Evolutionary conservation across 1,140 invertebrate genomes (phyloP).

Genomic region (Reticulitermes speratus): DNA sequence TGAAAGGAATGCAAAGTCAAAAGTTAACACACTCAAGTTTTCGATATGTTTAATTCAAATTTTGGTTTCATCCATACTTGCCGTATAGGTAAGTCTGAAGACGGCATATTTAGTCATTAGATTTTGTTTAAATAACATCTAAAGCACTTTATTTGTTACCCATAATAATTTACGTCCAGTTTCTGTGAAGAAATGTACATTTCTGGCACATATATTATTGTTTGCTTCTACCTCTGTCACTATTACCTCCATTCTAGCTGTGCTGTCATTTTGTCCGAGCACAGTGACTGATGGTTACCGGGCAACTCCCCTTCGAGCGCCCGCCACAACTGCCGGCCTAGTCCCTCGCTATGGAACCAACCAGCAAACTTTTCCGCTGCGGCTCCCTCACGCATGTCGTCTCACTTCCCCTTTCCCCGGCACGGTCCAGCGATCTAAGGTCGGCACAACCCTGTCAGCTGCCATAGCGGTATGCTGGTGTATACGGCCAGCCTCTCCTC

Average conservation of each 20-base stretch:
- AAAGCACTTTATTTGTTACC: no score
- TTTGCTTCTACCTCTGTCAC: not conserved
- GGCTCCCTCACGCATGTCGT: not conserved
- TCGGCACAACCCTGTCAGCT: not conserved
- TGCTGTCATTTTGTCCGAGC: not conserved
- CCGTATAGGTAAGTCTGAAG: no score
- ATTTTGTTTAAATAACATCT: no score
- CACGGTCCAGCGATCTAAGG: not conserved
- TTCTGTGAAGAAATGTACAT: no score
- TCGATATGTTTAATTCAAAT: no score
- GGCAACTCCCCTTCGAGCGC: not conserved
- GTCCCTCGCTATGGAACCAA: not conserved
- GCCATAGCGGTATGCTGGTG: slow-evolving; percentile 2
- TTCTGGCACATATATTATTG: no score
- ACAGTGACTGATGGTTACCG: not conserved
- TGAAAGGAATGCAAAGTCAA: no score
- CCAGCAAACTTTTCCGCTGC: not conserved
- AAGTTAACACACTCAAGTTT: no score
- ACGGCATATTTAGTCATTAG: no score
- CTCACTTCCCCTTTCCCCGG: not conserved
- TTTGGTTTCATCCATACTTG: no score
- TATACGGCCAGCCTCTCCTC: not conserved
- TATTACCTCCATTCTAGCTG: not conserved
- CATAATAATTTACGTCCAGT: no score
- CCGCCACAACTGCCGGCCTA: not conserved